A percentile compares a stretch with the other conserved stretches of the same genome.
Conservation (phyloP, 2,797 vertebrate genomes). For the Uromys caudimaculatus region DNA sequence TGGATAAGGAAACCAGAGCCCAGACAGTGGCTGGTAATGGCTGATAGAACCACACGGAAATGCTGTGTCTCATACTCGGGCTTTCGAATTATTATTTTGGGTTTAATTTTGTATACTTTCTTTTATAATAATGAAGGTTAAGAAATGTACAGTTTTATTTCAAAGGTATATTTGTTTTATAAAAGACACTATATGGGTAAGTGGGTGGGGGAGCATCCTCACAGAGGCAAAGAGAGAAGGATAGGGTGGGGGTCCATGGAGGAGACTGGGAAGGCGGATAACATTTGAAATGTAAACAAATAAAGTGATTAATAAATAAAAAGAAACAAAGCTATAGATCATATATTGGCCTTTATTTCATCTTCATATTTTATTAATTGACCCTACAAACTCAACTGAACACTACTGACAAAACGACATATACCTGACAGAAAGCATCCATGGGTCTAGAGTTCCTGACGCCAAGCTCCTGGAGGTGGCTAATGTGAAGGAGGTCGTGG, state of each 20-base stretch:
- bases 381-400: not conserved
- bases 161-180: not conserved
- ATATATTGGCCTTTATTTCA: conserved; percentile 19
- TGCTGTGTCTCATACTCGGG: not conserved
- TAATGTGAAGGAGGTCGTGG: not conserved
- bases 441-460: not conserved
- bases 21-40: conserved; percentile 21
- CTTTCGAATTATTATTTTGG: conserved; percentile 13
- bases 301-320: not conserved
- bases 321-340: conserved; percentile 41
- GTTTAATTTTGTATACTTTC: conserved; percentile 25
- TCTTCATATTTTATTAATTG: conserved; percentile 37
- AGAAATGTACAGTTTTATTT: conserved; percentile 28
- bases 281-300: not conserved
- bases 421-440: not conserved
- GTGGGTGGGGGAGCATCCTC: not conserved
- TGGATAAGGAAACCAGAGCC: conserved; percentile 46
- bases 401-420: not conserved
- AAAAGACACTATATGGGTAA: conserved; percentile 37
- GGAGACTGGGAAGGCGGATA: not conserved
- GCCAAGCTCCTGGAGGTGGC: not conserved
- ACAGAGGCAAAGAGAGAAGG: not conserved
- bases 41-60: conserved; percentile 33
- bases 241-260: not conserved
- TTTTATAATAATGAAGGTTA: conserved; percentile 34